Evolutionary conservation across 1,140 invertebrate genomes (phyloP), one percentile per base, ranked within the genome.

Genomic region (Aphaenogaster rudis): DNA sequence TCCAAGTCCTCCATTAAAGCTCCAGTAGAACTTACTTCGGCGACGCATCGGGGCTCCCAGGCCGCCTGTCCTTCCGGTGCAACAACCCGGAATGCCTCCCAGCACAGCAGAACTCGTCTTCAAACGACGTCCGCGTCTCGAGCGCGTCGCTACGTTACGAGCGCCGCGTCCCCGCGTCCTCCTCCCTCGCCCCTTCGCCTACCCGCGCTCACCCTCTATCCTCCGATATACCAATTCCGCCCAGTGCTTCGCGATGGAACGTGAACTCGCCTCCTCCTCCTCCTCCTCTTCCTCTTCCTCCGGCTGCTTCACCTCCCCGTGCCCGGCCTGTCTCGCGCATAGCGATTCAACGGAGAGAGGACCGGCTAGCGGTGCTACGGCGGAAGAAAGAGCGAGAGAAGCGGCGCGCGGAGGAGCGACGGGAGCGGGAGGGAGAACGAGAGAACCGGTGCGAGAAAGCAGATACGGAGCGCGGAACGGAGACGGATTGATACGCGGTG

Each of bases 211-310:
- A 63, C 88, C 57, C 78, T 85, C 72, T 85, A 85, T 79, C 88
- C 86, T 79, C 85, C 89, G 85, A 90, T 89, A 85, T 80, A 87
- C 89, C 89, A 88, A 90, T 90, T 90, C 88, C 88, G 76, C 61
- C 72, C 64, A 77, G 88, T 86, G 85, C 88, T 89, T 90, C 72
- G 85, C 89, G 71, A 90, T 74, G 88, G 87, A 90, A 90, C 88
- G 88, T 66, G 87, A 88, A 86, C 88, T 90, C 88, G 76, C 48
- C 87, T 85, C 67, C 63, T 64, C 48, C 48, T 57, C 79, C 21
- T n/a, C n/a, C 11, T 9, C 50, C 28, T n/a, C 63, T 42, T 50
- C 33, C 54, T 17, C 74, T 21, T 17, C 42, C 42, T 33, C 57
- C 42, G 42, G 42, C 15, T 39, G 48, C 52, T 59, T 82, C 52